Conservation (phyloP, 2,797 vertebrate species). For the Neosilurus hyrtlii region DNA sequence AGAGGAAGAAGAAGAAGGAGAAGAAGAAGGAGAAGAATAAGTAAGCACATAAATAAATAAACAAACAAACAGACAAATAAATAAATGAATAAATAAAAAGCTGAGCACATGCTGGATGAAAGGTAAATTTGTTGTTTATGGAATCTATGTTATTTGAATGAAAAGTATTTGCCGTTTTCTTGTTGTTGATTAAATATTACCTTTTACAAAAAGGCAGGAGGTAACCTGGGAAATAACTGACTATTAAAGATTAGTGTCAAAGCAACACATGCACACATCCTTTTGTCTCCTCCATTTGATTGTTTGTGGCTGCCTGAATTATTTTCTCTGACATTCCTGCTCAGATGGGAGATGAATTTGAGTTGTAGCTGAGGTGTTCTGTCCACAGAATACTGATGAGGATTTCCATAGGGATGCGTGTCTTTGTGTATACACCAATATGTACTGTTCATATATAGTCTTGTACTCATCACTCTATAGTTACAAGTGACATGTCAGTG, state of each 20-base stretch:
- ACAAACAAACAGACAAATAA: no score
- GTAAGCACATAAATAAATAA: no score
- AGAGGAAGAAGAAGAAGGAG: no score
- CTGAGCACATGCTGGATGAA: background rate
- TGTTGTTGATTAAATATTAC: background rate
- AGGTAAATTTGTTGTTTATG: background rate
- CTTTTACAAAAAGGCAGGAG: background rate
- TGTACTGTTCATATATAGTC: no score
- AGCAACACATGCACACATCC: background rate
- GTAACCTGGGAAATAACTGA: background rate
- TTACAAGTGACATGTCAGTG: background rate
- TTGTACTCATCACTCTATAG: no score
- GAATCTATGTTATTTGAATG: background rate
- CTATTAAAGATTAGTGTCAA: background rate
- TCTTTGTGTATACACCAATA: background rate
- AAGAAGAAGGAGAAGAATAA: no score
- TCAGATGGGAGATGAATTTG: background rate
- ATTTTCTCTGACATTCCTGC: background rate
- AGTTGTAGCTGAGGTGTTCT: background rate
- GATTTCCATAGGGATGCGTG: background rate
- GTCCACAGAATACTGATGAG: slow-evolving; percentile 35
- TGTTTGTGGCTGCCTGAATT: slow-evolving; percentile 5
- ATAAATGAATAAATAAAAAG: background rate
- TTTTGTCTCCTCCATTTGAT: background rate
- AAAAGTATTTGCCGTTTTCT: background rate